Percentiles rank a stretch among this genome's conserved stretches.
These are phyloP conservation scores for Bombyx mandarina DNA, from an alignment of 1,140 invertebrate species.

Conservation along the genomic window DNA sequence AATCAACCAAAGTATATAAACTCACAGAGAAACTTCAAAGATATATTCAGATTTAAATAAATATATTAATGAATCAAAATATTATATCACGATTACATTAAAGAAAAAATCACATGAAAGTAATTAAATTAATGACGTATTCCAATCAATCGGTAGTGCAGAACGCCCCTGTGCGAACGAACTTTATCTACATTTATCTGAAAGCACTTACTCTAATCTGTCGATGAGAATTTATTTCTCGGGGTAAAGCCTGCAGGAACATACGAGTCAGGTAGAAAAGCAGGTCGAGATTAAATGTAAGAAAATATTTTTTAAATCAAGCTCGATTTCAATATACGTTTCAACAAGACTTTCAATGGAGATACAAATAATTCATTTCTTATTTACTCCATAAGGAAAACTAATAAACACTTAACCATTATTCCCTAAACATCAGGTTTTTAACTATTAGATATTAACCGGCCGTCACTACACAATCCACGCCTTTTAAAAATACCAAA, in stretches of 20 bases:
- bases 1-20: too few relatives aligned
- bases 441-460: background rate
- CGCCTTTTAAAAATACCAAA: background rate
- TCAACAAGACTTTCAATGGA: background rate
- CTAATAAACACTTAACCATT: too few relatives aligned
- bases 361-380: too few relatives aligned
- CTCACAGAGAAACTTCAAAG: too few relatives aligned
- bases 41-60: too few relatives aligned
- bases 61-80: too few relatives aligned
- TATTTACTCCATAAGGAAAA: too few relatives aligned
- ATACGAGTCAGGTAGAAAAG: background rate
- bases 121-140: too few relatives aligned
- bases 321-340: background rate
- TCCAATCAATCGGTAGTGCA: constrained; percentile 15
- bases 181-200: constrained; percentile 28
- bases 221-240: constrained; percentile 26
- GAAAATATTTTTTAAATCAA: background rate
- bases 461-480: background rate
- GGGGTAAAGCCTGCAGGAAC: background rate
- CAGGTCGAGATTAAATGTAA: background rate
- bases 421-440: too few relatives aligned
- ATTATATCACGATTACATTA: too few relatives aligned
- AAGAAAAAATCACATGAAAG: too few relatives aligned
- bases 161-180: constrained; percentile 24
- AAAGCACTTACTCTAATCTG: constrained; percentile 33